Conservation (phyloP, 2,888 invertebrate genomes). For the Caenorhabditis afra region DNA sequence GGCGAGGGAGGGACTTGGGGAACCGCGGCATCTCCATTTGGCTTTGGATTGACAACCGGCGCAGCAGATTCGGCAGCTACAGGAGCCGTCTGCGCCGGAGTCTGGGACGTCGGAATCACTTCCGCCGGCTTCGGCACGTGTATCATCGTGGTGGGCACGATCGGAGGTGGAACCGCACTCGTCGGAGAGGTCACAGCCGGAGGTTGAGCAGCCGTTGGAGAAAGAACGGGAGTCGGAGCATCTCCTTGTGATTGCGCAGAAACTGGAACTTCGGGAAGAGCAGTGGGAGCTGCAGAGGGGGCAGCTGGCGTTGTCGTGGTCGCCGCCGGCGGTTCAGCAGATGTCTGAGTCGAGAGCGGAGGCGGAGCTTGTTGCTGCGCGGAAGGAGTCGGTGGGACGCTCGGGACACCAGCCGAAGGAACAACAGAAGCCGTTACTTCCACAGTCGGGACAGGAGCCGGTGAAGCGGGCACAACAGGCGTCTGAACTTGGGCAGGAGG, state of each 20-base stretch:
- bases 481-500: conserved; percentile 5
- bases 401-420: background rate
- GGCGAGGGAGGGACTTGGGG: conserved; percentile 81
- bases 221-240: conserved; percentile 23
- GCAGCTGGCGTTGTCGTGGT: conserved; percentile 8
- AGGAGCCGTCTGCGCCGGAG: conserved; percentile 8
- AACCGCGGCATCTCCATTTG: no score
- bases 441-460: conserved; percentile 1
- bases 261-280: no score
- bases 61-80: no score
- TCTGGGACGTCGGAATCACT: background rate
- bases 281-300: conserved; percentile 22
- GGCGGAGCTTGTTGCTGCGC: conserved; percentile 21
- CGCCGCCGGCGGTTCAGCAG: conserved; percentile 3
- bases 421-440: background rate
- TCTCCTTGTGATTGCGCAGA: no score
- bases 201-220: conserved; percentile 25
- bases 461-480: background rate
- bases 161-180: conserved; percentile 18
- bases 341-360: conserved; percentile 19
- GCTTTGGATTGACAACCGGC: no score
- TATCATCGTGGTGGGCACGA: conserved; percentile 17
- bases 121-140: conserved; percentile 35
- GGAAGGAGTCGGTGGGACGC: conserved; percentile 30
- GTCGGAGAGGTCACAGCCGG: conserved; percentile 32